Base-by-base conservation (phyloP, 2,113 vertebrate genomes). In the Proterorhinus semilunaris region DNA sequence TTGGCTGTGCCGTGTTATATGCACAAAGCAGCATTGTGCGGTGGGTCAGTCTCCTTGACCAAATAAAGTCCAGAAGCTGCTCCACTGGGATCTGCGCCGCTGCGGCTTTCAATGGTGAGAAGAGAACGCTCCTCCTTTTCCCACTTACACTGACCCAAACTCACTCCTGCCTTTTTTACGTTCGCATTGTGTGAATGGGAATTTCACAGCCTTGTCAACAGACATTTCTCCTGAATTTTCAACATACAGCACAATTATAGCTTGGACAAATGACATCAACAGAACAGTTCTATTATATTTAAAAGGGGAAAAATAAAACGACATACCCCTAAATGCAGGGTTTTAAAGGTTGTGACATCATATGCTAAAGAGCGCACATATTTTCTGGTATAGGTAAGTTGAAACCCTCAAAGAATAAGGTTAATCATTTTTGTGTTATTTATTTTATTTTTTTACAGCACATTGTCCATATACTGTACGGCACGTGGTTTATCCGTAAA, bases 31-130 rank as follows among this genome's bases (percentile, higher is more conserved):
- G n/a, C 42, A 69, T 48, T 45, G 1, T 51, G 46, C 27, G 8
- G 59, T 17, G n/a, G 44, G 13, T 52, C 57, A 46, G 43, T 58
- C 66, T 65, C 45, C 53, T 65, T 9, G 15, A 66, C 61, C 75
- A 66, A 71, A 74, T 54, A 13, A 68, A 62, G 67, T 54, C 73
- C 61, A 55, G 46, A 4, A 75, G 63, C 49, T 16, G 5, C 65
- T 68, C 76, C 45, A 9, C 61, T 63, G 69, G 80, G 71, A 84
- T 67, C 64, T 17, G 50, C 63, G 73, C 72, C 58, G 65, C 61
- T 45, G 66, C 66, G 55, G 66, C 53, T 64, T 83, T 82, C 70
- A 85, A 72, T 76, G 72, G 71, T 75, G 79, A 83, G 79, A 87
- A 79, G 42, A 13, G 13, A 68, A 69, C 65, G 75, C 49, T 71